These are phyloP conservation scores for Fulmarus glacialis DNA, from an alignment of 2,113 vertebrate species.

Conservation along the genomic window DNA sequence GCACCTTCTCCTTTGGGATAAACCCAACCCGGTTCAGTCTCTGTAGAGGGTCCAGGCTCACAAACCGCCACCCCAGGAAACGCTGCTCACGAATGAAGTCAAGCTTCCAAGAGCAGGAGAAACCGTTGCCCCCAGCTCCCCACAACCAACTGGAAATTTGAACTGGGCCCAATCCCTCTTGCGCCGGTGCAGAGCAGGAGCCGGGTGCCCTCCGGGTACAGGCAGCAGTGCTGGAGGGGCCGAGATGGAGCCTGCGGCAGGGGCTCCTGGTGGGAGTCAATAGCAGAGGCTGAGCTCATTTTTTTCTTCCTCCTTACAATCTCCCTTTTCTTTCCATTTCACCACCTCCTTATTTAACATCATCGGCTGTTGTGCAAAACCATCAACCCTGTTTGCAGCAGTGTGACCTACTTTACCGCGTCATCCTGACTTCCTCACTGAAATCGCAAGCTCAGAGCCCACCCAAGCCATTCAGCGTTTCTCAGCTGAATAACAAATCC, in stretches of 20 bases:
- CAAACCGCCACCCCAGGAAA: not conserved
- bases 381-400: not conserved
- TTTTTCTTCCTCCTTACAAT: not conserved
- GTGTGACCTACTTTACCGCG: not conserved
- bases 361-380: not conserved
- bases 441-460: not conserved
- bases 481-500: conserved; percentile 40
- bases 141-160: not conserved
- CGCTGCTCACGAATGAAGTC: not conserved
- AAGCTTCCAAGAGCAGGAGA: not conserved
- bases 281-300: not conserved
- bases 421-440: not conserved
- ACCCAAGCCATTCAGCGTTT: not conserved
- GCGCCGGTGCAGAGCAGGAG: not conserved
- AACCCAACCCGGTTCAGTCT: not conserved
- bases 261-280: not conserved
- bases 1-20: not conserved
- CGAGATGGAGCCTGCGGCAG: not conserved
- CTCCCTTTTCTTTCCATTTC: conserved; percentile 39
- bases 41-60: not conserved
- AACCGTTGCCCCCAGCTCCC: not conserved
- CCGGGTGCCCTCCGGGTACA: accelerated
- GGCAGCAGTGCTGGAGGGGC: too few relatives aligned
- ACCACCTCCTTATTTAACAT: conserved; percentile 30
- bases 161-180: not conserved